Conservation (phyloP, 1,140 invertebrate species). For the Agrypnia vestita region DNA sequence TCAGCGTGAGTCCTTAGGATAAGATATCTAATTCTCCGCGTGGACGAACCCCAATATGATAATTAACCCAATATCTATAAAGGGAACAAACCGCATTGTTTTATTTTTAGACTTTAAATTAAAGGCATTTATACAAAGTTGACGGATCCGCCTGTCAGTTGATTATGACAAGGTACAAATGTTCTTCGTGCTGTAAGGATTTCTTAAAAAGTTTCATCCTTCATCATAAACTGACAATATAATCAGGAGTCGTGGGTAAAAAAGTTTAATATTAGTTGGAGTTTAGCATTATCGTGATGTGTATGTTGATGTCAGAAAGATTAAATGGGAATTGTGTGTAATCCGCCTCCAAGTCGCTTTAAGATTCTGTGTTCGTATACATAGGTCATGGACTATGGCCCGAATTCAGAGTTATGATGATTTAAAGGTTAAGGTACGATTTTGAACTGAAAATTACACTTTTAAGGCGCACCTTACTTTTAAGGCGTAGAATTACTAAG, state of each 20-base stretch:
- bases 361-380: too few relatives aligned
- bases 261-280: too few relatives aligned
- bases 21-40: slow-evolving; percentile 29
- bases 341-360: too few relatives aligned
- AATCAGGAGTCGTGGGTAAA: not conserved
- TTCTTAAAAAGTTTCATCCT: not conserved
- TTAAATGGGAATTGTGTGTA: too few relatives aligned
- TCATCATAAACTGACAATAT: slow-evolving; percentile 13
- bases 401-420: too few relatives aligned
- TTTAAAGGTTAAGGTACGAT: too few relatives aligned
- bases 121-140: slow-evolving; percentile 13
- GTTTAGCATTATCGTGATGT: too few relatives aligned
- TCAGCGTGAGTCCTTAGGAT: slow-evolving; percentile 6
- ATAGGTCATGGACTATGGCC: too few relatives aligned
- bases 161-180: slow-evolving; percentile 35
- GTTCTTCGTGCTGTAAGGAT: slow-evolving; percentile 6
- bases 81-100: not conserved
- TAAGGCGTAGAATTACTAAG: too few relatives aligned
- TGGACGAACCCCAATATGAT: slow-evolving; percentile 35
- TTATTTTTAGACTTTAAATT: slow-evolving; percentile 5
- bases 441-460: too few relatives aligned
- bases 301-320: too few relatives aligned
- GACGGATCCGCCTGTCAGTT: slow-evolving; percentile 31
- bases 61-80: slow-evolving; percentile 6
- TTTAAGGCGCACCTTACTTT: too few relatives aligned